These are phyloP conservation scores for Hydractinia echinata DNA, from an alignment of 30 jellyfish, hydroid and myxozoan genomes.

Conservation along the genomic window DNA sequence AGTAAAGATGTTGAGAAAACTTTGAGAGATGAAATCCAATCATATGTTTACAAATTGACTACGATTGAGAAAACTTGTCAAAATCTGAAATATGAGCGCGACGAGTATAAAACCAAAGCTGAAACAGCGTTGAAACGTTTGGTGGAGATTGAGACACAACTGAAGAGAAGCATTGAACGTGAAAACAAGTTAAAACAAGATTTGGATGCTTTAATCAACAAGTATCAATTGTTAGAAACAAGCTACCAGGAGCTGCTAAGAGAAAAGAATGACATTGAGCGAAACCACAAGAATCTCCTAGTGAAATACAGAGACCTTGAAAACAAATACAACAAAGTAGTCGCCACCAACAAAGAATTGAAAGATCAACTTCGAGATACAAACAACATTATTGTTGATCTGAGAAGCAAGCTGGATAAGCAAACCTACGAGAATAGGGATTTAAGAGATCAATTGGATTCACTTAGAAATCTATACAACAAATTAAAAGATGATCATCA, in stretches of 20 bases:
- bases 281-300: conserved; percentile 62
- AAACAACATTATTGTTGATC: conserved; percentile 49
- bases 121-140: conserved; percentile 64
- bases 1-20: conserved; percentile 48
- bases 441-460: conserved; percentile 64
- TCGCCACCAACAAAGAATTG: conserved; percentile 46
- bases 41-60: conserved; percentile 51
- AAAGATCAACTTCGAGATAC: conserved; percentile 64
- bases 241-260: conserved; percentile 58
- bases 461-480: conserved; percentile 39
- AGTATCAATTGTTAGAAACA: conserved; percentile 51
- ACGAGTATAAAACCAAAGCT: conserved; percentile 55
- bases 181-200: conserved; percentile 73
- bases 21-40: conserved; percentile 61
- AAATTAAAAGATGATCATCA: conserved; percentile 70
- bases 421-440: conserved; percentile 71
- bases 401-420: conserved; percentile 63
- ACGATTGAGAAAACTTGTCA: conserved; percentile 74
- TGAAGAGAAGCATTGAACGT: conserved; percentile 79
- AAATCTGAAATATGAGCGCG: conserved; percentile 60
- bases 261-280: conserved; percentile 74
- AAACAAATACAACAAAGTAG: conserved; percentile 58
- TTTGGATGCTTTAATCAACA: conserved; percentile 50
- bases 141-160: conserved; percentile 70
- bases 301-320: conserved; percentile 74